phyloP scores from a whole-genome alignment of 2,797 vertebrate species.

The Trichosurus vulpecula region DNA sequence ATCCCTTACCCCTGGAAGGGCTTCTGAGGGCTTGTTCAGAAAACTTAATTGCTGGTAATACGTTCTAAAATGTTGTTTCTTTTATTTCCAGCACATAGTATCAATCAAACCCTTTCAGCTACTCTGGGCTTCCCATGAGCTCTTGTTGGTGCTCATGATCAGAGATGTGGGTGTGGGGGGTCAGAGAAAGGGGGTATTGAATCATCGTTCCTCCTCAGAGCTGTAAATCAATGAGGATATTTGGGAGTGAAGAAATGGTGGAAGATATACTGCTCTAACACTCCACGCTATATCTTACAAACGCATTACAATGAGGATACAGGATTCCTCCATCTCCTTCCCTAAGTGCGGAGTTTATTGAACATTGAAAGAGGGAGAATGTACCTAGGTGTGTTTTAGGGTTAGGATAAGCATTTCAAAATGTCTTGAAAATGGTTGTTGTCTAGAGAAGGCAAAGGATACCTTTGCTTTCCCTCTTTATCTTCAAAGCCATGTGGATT shows the following conservation, averaged over 20 bases:
- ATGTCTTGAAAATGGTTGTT: background rate
- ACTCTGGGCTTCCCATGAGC: background rate
- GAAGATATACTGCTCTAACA: background rate
- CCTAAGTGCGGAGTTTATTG: background rate
- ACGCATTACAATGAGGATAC: background rate
- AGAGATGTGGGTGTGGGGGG: background rate
- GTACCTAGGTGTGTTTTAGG: background rate
- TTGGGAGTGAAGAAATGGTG: background rate
- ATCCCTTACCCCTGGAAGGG: background rate
- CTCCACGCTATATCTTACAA: background rate
- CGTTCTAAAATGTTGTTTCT: constrained; percentile 8
- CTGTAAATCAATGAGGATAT: background rate
- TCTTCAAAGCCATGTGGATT: constrained; percentile 25
- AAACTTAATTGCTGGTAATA: background rate
- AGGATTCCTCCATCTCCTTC: background rate
- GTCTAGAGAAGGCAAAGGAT: background rate
- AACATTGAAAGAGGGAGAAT: background rate
- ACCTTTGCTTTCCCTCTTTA: constrained; percentile 31
- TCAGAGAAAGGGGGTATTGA: background rate
- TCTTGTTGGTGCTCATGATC: background rate
- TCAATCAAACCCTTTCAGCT: constrained; percentile 11
- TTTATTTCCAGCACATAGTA: background rate
- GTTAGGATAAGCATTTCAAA: background rate
- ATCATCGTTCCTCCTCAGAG: background rate
- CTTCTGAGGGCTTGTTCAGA: background rate